Percentiles rank a stretch among this genome's conserved stretches.
phyloP scores from a whole-genome alignment of 2,888 invertebrate genomes.

The Cephus pygmeus region DNA sequence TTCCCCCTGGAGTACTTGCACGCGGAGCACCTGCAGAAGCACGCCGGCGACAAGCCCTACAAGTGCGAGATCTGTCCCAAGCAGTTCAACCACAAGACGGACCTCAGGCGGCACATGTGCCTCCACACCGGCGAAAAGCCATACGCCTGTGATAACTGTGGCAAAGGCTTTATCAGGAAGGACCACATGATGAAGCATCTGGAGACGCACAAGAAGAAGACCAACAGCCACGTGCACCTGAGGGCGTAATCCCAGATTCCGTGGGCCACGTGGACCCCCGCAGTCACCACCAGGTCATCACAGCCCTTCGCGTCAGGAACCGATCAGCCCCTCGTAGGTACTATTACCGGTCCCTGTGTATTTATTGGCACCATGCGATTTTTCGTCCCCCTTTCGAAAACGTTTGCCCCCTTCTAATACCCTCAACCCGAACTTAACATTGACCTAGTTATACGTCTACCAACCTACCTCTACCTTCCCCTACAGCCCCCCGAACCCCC shows the following conservation, averaged over 20 bases:
- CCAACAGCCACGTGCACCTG: conserved; percentile 57
- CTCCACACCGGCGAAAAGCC: conserved; percentile 89
- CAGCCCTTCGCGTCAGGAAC: background rate
- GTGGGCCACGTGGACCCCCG: background rate
- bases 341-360: conserved; percentile 10
- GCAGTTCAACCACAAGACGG: conserved; percentile 92
- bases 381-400: background rate
- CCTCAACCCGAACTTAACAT: background rate
- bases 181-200: conserved; percentile 92
- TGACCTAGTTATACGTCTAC: background rate
- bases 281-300: background rate
- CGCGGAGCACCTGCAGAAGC: conserved; percentile 80
- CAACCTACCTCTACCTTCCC: background rate
- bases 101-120: conserved; percentile 87
- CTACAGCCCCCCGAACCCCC: background rate
- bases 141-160: conserved; percentile 82
- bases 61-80: conserved; percentile 88
- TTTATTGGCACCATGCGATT: conserved; percentile 13
- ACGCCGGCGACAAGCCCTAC: conserved; percentile 85
- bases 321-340: background rate
- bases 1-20: conserved; percentile 80
- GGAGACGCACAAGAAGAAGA: conserved; percentile 80
- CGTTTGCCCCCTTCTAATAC: conserved; percentile 4
- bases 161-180: conserved; percentile 89
- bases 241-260: conserved; percentile 44